Conservation (phyloP, 1,140 invertebrate genomes). For the Sweltsa coloradensis region DNA sequence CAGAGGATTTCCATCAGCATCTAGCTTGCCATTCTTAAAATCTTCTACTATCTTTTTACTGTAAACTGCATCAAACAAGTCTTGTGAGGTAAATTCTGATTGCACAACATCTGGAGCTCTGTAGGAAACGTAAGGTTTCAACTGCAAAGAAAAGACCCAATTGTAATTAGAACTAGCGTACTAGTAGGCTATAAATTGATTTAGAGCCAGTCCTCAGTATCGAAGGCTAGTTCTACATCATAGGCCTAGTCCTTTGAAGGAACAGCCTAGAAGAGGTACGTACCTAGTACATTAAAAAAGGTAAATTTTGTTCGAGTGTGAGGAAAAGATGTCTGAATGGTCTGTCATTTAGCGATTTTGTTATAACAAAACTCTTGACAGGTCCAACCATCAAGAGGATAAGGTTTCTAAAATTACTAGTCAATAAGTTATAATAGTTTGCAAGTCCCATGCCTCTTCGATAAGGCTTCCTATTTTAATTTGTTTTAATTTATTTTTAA, state of each 20-base stretch:
- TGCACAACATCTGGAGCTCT: conserved; percentile 56
- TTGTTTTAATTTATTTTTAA: too few relatives aligned
- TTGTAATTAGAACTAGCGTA: not conserved
- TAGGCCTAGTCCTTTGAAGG: not conserved
- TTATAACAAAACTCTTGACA: not conserved
- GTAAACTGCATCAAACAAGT: conserved; percentile 77
- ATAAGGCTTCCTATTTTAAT: not conserved
- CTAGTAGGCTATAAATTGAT: too few relatives aligned
- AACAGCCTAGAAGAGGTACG: not conserved
- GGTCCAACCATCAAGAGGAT: not conserved
- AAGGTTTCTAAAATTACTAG: not conserved
- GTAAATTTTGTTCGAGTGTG: not conserved
- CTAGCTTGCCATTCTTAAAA: conserved; percentile 56
- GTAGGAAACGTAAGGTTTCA: conserved; percentile 93
- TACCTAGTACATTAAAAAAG: not conserved
- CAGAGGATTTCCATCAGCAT: conserved; percentile 48
- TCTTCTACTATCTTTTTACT: conserved; percentile 66
- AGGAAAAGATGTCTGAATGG: too few relatives aligned
- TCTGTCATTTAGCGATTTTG: too few relatives aligned
- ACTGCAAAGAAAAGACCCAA: conserved; percentile 31
- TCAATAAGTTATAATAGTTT: not conserved
- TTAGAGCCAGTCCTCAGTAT: too few relatives aligned
- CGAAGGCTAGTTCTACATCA: not conserved
- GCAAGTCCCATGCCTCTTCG: not conserved
- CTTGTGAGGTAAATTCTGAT: conserved; percentile 67